These are phyloP conservation scores for Ptilonorhynchus violaceus DNA, from an alignment of 2,113 vertebrate species.

Conservation along the genomic window DNA sequence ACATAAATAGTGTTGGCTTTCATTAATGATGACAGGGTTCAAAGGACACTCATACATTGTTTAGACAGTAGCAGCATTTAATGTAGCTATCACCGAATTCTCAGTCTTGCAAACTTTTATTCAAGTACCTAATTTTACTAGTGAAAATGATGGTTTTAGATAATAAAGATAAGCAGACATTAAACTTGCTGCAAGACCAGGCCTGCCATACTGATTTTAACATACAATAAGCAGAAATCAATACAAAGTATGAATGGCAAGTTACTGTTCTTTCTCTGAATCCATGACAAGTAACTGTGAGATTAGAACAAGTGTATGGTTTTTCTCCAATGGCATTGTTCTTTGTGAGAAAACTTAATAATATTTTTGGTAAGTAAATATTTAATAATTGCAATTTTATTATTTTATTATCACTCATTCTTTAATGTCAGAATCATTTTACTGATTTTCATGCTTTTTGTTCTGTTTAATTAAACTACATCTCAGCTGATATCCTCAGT, in stretches of 20 bases:
- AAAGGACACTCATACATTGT: not conserved
- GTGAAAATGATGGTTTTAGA: not conserved
- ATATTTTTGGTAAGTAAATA: not conserved
- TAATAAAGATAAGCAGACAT: not conserved
- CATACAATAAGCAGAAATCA: not conserved
- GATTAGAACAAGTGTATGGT: not conserved
- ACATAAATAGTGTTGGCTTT: not conserved
- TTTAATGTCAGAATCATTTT: not conserved
- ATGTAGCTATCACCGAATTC: not conserved
- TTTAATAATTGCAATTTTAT: not conserved
- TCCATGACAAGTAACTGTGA: not conserved
- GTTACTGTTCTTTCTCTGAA: not conserved
- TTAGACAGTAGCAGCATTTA: not conserved
- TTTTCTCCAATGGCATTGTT: not conserved
- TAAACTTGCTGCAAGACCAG: not conserved
- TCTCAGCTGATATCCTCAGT: not conserved
- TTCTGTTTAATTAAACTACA: not conserved
- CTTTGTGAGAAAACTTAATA: not conserved
- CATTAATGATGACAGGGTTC: not conserved
- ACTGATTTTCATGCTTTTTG: not conserved
- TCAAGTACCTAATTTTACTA: not conserved
- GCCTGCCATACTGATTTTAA: not conserved
- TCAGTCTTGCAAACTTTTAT: not conserved
- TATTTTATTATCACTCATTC: not conserved
- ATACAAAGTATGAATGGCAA: not conserved